Evolutionary conservation across 2,797 vertebrate species (phyloP), one percentile per base, ranked within the genome.

Genomic region (Thaleichthys pacificus): DNA sequence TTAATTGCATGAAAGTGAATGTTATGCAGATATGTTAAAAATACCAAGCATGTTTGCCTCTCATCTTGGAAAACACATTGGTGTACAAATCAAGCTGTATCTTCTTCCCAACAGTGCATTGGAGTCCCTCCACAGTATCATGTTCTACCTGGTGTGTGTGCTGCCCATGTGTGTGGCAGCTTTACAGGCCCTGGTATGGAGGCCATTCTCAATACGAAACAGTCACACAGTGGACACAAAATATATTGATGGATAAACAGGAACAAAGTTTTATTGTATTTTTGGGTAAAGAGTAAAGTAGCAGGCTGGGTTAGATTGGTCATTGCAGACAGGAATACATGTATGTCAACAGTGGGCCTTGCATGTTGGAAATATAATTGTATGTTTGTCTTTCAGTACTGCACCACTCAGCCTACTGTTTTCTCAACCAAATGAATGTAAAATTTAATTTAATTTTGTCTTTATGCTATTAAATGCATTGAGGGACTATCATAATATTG

Each of bases 141-240:
- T 97, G 95, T 97, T 97, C 91, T 90, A 89, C 86, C 68, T 97
- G 92, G 89, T 96, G 72, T 97, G 96, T 64, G 74, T 96, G 87
- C 88, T 96, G 57, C 96, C 96, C 0, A 38, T 96, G 80, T 91
- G 89, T 80, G 79, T 95, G 5, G 82, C 95, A 15, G 60, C 75
- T 1, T 8, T 94, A 35, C 95, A 96, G 84, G 91, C 94, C 69
- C 69, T 97, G 77, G 90, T 86, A 0, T 97, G 96, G 96, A 95
- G 83, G 71, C 93, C 89, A 0, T 97, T 96, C 84, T 96, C 95
- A 3, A 94, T 96, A 79, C 93, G 93, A 73, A 91, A 78, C 74
- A 97, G 94, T 80, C 96, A 98, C 77, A 80, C 87, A 0, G 80
- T 86, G 0, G 90, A 92, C 47, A 0, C 69, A 0, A 94, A 93